These are phyloP conservation scores for Protobothrops flavoviridis DNA, from an alignment of 2,113 vertebrate genomes.

Conservation along the genomic window DNA sequence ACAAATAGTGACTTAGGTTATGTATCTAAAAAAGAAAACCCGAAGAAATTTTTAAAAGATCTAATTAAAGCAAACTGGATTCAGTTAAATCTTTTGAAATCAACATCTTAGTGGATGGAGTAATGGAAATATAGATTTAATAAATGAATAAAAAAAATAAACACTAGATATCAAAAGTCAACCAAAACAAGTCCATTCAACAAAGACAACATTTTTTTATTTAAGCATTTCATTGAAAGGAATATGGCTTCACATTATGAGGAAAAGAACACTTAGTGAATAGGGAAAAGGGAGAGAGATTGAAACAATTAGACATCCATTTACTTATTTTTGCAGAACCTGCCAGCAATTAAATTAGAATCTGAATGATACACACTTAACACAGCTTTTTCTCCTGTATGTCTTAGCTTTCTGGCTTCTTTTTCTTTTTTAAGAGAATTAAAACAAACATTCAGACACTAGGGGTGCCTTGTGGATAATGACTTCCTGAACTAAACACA, in stretches of 20 bases:
- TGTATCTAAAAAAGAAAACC: constrained; percentile 27
- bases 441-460: neutral
- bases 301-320: constrained; percentile 45
- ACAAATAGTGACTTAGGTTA: neutral
- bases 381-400: constrained; percentile 36
- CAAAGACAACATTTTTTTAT: constrained; percentile 42
- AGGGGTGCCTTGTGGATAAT: neutral
- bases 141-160: constrained; percentile 8
- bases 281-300: constrained; percentile 21
- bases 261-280: constrained; percentile 47
- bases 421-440: neutral
- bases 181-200: constrained; percentile 54
- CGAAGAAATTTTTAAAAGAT: constrained; percentile 43
- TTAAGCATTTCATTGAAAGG: constrained; percentile 54
- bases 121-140: constrained; percentile 52
- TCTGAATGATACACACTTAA: constrained; percentile 39
- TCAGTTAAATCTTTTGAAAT: constrained; percentile 54
- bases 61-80: constrained; percentile 26
- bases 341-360: constrained; percentile 44
- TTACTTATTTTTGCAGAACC: constrained; percentile 43
- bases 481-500: neutral
- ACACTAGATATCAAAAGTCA: constrained; percentile 50
- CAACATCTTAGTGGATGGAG: constrained; percentile 50
- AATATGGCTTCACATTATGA: constrained; percentile 59
- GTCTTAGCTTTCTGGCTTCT: neutral